Evolutionary conservation across 1,140 invertebrate species (phyloP).

Genomic region (Temnothorax nylanderi): DNA sequence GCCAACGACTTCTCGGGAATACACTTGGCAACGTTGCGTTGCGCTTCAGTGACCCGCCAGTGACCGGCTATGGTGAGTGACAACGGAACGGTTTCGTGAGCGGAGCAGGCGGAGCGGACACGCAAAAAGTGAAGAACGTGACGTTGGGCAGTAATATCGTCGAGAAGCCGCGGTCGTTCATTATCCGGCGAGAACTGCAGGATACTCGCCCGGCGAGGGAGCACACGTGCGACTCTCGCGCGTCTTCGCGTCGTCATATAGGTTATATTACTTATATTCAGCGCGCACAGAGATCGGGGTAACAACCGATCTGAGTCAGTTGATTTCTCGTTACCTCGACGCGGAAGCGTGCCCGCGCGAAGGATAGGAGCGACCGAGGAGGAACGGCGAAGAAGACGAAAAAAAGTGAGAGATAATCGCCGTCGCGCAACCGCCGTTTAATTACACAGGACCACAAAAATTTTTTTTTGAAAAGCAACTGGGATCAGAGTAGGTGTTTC

Average conservation of each 20-base stretch:
- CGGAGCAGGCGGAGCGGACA: not conserved
- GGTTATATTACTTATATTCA: slow-evolving; percentile 36
- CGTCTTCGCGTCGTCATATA: not conserved
- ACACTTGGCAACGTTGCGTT: too few relatives aligned
- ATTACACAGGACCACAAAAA: too few relatives aligned
- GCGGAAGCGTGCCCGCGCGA: not conserved
- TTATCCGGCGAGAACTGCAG: not conserved
- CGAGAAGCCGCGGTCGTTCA: not conserved
- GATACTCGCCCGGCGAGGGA: not conserved
- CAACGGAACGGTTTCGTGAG: not conserved
- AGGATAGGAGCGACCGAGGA: not conserved
- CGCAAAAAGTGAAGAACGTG: not conserved
- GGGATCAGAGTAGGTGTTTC: too few relatives aligned
- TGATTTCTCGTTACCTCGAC: slow-evolving; percentile 28
- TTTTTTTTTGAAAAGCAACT: too few relatives aligned
- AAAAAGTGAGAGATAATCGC: slow-evolving; percentile 60
- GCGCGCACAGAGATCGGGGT: not conserved
- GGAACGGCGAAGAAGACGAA: slow-evolving; percentile 3
- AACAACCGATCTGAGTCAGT: not conserved
- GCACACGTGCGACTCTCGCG: not conserved
- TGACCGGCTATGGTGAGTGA: too few relatives aligned
- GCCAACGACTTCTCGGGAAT: too few relatives aligned
- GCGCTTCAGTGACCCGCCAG: too few relatives aligned
- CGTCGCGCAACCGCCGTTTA: slow-evolving; percentile 21
- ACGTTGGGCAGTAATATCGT: not conserved